Conservation (phyloP, 2,888 invertebrate genomes). For the Amiota minor region DNA sequence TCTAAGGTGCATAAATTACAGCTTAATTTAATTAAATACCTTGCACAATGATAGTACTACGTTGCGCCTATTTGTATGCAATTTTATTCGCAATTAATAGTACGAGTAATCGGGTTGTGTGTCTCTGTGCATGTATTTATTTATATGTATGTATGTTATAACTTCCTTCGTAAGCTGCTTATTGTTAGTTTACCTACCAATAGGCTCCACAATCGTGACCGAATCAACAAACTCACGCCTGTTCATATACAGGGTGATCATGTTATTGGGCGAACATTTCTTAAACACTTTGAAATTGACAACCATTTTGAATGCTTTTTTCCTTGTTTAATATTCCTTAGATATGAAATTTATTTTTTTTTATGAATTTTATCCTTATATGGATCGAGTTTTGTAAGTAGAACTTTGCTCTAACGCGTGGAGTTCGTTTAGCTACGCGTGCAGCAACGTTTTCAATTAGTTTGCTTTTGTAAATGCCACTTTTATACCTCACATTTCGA, state of each 20-base stretch:
- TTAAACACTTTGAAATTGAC: conserved; percentile 93
- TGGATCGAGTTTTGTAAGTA: neutral
- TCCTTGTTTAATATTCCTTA: conserved; percentile 6
- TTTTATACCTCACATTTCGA: conserved; percentile 61
- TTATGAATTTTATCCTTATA: neutral
- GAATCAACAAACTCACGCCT: conserved; percentile 92
- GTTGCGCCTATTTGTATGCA: conserved; percentile 12
- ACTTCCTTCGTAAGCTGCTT: conserved; percentile 1
- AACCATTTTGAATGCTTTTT: conserved; percentile 79
- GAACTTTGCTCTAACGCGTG: conserved; percentile 31
- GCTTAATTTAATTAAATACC: conserved; percentile 52
- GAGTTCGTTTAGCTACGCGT: conserved; percentile 52
- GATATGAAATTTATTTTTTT: conserved; percentile 3
- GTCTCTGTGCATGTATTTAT: neutral
- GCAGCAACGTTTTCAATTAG: conserved; percentile 57
- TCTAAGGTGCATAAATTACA: conserved; percentile 50
- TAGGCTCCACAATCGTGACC: conserved; percentile 87
- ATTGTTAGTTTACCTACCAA: conserved; percentile 77
- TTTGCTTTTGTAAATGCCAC: conserved; percentile 47
- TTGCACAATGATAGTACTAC: neutral
- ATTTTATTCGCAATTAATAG: neutral
- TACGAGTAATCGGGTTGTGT: neutral
- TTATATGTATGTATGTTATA: neutral
- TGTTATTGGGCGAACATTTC: conserved; percentile 90
- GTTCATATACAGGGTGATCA: conserved; percentile 87